These are phyloP conservation scores for Cyprinella venusta DNA, from an alignment of 2,797 vertebrate species.

Conservation along the genomic window DNA sequence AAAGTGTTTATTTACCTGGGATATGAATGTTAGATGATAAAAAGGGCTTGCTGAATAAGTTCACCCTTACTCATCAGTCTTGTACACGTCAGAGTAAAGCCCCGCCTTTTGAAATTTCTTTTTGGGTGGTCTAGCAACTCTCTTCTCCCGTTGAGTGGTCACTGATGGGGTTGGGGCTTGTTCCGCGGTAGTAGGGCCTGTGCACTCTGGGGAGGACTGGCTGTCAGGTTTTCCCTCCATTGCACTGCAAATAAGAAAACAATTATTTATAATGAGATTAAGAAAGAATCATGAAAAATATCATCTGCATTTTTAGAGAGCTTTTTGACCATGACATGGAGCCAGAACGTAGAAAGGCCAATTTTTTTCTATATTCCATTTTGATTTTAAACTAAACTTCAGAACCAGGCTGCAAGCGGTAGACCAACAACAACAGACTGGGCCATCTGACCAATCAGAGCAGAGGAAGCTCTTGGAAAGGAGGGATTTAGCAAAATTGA, in stretches of 20 bases:
- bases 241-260: constrained; percentile 71
- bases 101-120: constrained; percentile 99
- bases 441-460: neutral
- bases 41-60: neutral
- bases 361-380: no score
- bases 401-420: neutral
- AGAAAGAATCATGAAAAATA: neutral
- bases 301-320: neutral
- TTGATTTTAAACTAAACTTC: neutral
- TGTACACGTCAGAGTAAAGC: constrained; percentile 97
- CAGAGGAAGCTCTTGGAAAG: neutral
- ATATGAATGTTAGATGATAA: neutral
- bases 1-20: neutral
- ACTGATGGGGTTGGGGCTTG: constrained; percentile 78
- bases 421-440: neutral
- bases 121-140: constrained; percentile 92
- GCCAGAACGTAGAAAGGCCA: no score
- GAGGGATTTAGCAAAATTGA: neutral
- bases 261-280: constrained; percentile 56
- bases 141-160: constrained; percentile 88
- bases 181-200: constrained; percentile 73
- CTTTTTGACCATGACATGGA: neutral
- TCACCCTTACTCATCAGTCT: constrained; percentile 90
- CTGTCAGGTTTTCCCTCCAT: constrained; percentile 78
- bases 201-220: constrained; percentile 77